A percentile compares a stretch with the other conserved stretches of the same genome.
Evolutionary conservation across 2,113 vertebrate genomes (phyloP).

Genomic region (Rhynchopsitta pachyrhyncha): DNA sequence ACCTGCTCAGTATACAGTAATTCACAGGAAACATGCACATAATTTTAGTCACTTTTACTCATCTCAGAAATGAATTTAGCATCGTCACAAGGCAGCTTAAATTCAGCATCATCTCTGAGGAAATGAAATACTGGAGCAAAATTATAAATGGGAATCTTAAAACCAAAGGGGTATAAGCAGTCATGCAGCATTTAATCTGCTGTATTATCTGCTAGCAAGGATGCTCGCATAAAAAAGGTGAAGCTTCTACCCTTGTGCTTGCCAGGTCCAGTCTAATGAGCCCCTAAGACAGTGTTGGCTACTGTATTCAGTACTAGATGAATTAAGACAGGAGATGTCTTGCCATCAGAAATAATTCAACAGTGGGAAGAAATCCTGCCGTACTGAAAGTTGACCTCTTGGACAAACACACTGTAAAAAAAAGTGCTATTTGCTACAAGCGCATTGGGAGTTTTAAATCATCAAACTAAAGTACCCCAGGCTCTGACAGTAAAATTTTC

Average conservation of each 20-base stretch:
- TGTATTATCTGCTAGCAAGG: neutral
- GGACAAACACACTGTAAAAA: slow-evolving; percentile 82
- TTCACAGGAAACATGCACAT: slow-evolving; percentile 25
- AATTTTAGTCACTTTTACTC: slow-evolving; percentile 49
- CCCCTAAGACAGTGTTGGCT: neutral
- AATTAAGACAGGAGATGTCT: slow-evolving; percentile 52
- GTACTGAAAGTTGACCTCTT: slow-evolving; percentile 78
- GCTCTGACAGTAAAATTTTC: slow-evolving; percentile 82
- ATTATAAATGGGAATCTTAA: slow-evolving; percentile 27
- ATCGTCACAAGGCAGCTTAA: slow-evolving; percentile 47
- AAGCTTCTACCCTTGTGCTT: neutral
- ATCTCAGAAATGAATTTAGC: slow-evolving; percentile 30
- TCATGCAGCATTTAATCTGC: neutral
- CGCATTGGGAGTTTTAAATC: slow-evolving; percentile 80
- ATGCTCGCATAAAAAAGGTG: neutral
- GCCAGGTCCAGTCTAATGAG: neutral
- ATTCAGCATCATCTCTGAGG: slow-evolving; percentile 19
- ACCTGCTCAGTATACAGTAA: neutral
- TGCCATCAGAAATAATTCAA: slow-evolving; percentile 73
- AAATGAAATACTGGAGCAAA: slow-evolving; percentile 46
- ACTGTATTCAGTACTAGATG: slow-evolving; percentile 20
- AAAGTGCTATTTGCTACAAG: slow-evolving; percentile 78
- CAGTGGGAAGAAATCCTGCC: slow-evolving; percentile 54
- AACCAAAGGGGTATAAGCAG: neutral
- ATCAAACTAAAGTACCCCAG: slow-evolving; percentile 78